A percentile compares a stretch with the other conserved stretches of the same genome.
Conservation (phyloP, 2,888 invertebrate genomes). For the Augochlorella aurata region DNA sequence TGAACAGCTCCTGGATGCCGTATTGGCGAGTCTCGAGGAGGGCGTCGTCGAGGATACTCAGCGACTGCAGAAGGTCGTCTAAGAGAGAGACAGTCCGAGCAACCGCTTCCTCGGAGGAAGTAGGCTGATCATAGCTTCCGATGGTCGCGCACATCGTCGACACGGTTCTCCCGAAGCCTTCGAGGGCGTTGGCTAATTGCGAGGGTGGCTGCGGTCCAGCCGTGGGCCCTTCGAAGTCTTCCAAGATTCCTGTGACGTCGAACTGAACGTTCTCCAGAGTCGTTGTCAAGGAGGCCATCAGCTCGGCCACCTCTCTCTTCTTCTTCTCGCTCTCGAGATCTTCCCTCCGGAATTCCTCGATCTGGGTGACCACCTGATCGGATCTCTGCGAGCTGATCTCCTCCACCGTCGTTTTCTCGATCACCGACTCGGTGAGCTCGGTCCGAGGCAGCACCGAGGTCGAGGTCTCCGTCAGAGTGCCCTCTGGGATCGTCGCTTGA, state of each 20-base stretch:
- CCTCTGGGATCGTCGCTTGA: constrained; percentile 56
- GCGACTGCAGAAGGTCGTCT: constrained; percentile 40
- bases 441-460: constrained; percentile 26
- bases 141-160: constrained; percentile 46
- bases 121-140: neutral
- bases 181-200: constrained; percentile 66
- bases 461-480: constrained; percentile 46
- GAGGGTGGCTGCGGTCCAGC: constrained; percentile 63
- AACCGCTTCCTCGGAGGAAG: constrained; percentile 36
- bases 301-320: neutral
- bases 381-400: constrained; percentile 43
- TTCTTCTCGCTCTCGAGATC: neutral
- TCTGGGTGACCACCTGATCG: constrained; percentile 35
- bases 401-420: constrained; percentile 42
- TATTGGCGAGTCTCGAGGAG: constrained; percentile 61
- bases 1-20: constrained; percentile 68
- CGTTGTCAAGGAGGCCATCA: constrained; percentile 42
- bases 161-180: constrained; percentile 67
- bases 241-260: constrained; percentile 69
- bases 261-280: constrained; percentile 68
- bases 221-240: constrained; percentile 73
- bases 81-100: constrained; percentile 30
- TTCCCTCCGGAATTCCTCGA: constrained; percentile 36
- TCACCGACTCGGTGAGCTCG: constrained; percentile 20
- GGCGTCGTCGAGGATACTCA: constrained; percentile 42